phyloP scores from a whole-genome alignment of 2,797 vertebrate species.

The Mareca penelope region DNA sequence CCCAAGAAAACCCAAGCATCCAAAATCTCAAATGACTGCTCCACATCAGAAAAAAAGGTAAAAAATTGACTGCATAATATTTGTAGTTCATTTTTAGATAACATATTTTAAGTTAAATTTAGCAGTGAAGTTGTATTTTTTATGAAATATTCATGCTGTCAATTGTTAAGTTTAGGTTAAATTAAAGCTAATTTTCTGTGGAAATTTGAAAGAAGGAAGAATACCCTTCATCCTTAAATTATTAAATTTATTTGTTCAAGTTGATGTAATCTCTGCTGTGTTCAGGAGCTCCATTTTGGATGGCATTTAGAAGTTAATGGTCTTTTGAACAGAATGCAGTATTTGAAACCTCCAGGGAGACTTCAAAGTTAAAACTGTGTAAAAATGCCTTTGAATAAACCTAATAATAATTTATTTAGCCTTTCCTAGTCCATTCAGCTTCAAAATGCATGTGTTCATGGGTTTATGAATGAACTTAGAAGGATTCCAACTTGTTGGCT shows the following conservation, averaged over 20 bases:
- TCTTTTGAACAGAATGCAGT: neutral
- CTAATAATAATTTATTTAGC: neutral
- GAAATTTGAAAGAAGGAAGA: neutral
- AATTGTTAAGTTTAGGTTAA: neutral
- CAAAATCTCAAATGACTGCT: neutral
- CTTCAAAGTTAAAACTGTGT: slow-evolving; percentile 23
- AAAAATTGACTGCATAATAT: neutral
- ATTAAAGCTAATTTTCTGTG: neutral
- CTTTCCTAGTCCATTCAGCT: neutral
- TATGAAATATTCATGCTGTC: neutral
- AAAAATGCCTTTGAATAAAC: slow-evolving; percentile 30
- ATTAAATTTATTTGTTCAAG: neutral
- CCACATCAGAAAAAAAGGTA: neutral
- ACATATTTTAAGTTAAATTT: neutral
- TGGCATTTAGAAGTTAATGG: slow-evolving; percentile 28
- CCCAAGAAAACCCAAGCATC: neutral
- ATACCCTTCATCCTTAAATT: neutral
- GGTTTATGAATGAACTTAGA: neutral
- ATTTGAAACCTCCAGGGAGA: slow-evolving; percentile 16
- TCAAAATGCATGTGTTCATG: neutral
- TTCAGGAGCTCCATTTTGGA: neutral
- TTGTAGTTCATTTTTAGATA: neutral
- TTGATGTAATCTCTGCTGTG: neutral
- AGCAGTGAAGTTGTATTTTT: neutral
- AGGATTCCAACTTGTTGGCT: neutral